These are phyloP conservation scores for Lordiphosa collinella DNA, from an alignment of 1,140 invertebrate genomes.

Conservation along the genomic window DNA sequence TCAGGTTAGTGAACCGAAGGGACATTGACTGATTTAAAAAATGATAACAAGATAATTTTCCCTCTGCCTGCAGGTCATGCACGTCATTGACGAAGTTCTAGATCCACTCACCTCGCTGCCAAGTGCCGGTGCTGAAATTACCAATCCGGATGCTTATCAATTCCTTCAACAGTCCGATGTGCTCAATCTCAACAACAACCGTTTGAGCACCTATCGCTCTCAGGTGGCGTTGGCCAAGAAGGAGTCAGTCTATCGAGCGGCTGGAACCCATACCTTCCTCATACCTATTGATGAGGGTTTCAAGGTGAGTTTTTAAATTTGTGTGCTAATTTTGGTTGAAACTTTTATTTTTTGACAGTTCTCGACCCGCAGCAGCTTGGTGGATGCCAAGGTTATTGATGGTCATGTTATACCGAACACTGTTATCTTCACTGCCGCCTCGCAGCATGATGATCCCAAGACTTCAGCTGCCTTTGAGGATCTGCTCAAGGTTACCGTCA, in stretches of 20 bases:
- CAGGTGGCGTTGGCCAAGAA: slow-evolving; percentile 86
- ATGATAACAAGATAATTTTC: slow-evolving; percentile 4
- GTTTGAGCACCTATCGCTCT: slow-evolving; percentile 87
- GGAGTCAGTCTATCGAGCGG: slow-evolving; percentile 86
- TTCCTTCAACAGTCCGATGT: slow-evolving; percentile 88
- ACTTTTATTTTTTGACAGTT: slow-evolving; percentile 79
- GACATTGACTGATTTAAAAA: not conserved
- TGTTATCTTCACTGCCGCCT: slow-evolving; percentile 91
- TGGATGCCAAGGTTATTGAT: slow-evolving; percentile 92
- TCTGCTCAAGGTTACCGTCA: slow-evolving; percentile 89
- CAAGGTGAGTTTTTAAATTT: slow-evolving; percentile 82
- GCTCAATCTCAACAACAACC: slow-evolving; percentile 84
- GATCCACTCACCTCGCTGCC: slow-evolving; percentile 84
- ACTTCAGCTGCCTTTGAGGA: slow-evolving; percentile 90
- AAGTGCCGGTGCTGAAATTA: slow-evolving; percentile 83
- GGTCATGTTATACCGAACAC: slow-evolving; percentile 93
- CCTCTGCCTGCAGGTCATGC: slow-evolving; percentile 84
- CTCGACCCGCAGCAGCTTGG: slow-evolving; percentile 80
- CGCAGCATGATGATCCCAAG: slow-evolving; percentile 85
- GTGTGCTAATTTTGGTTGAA: not conserved
- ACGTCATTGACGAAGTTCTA: slow-evolving; percentile 90
- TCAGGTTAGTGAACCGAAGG: slow-evolving; percentile 82
- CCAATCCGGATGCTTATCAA: slow-evolving; percentile 88
- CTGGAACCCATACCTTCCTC: slow-evolving; percentile 92
- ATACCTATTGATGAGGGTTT: slow-evolving; percentile 94